These are phyloP conservation scores for Drosophila atroscutellata DNA, from an alignment of 2,888 invertebrate genomes.

Conservation along the genomic window DNA sequence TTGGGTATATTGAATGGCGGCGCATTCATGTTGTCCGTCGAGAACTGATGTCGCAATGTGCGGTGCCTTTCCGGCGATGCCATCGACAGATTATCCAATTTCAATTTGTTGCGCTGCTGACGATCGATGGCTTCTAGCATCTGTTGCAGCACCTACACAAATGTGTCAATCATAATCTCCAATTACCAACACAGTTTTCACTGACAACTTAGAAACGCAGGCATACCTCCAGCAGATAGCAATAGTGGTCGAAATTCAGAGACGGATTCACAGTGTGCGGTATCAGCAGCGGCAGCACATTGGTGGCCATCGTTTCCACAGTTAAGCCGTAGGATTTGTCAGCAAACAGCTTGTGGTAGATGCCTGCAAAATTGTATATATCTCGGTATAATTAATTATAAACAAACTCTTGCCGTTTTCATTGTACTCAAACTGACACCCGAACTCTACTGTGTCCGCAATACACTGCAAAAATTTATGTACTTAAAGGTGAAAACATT, in stretches of 20 bases:
- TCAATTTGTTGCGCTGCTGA: conserved; percentile 95
- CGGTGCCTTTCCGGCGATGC: conserved; percentile 92
- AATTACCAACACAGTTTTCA: conserved; percentile 6
- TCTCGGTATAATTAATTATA: conserved; percentile 22
- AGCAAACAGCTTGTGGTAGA: conserved; percentile 95
- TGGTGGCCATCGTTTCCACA: conserved; percentile 95
- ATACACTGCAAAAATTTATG: not conserved
- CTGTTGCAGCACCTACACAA: conserved; percentile 91
- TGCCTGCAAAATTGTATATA: conserved; percentile 87
- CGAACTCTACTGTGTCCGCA: not conserved
- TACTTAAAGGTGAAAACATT: not conserved
- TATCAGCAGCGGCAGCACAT: conserved; percentile 95
- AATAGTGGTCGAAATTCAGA: conserved; percentile 93
- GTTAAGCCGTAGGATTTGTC: conserved; percentile 96
- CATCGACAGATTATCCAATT: conserved; percentile 91
- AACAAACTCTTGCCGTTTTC: conserved; percentile 2
- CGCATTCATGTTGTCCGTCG: conserved; percentile 93
- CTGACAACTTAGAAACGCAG: not conserved
- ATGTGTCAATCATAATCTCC: not conserved
- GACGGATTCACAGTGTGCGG: conserved; percentile 96
- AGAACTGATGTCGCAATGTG: conserved; percentile 91
- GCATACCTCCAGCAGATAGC: conserved; percentile 88
- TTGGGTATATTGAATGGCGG: conserved; percentile 95
- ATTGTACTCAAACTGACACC: conserved; percentile 7
- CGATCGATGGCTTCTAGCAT: conserved; percentile 96